Percentiles rank a stretch among this genome's conserved stretches.
Conservation (phyloP, 2,113 vertebrate species). For the Lichenostomus cassidix region DNA sequence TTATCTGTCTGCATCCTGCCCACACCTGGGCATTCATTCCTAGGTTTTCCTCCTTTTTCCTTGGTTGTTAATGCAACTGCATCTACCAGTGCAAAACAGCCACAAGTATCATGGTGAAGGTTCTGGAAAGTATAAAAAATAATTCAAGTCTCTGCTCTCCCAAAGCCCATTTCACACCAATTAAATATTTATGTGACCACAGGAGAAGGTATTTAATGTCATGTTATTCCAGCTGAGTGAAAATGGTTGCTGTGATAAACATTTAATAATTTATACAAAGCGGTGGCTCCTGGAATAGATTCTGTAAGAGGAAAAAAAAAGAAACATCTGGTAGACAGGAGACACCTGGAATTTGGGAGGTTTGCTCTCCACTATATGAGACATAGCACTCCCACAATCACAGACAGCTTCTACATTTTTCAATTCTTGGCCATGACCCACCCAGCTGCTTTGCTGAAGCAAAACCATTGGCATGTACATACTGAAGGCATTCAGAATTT, state of each 20-base stretch:
- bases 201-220: neutral
- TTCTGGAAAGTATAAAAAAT: neutral
- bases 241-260: neutral
- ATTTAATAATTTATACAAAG: neutral
- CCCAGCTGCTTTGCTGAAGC: neutral
- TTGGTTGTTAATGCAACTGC: neutral
- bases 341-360: neutral
- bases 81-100: neutral
- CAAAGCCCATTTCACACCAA: neutral
- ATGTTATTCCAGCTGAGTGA: neutral
- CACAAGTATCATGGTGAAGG: neutral
- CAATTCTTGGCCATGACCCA: neutral
- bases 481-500: neutral
- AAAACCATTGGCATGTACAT: neutral
- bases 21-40: neutral
- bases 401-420: neutral
- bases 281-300: neutral
- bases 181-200: neutral
- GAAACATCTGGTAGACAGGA: neutral
- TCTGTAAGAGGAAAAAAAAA: neutral
- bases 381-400: neutral
- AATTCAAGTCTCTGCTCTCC: neutral
- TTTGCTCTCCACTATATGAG: neutral
- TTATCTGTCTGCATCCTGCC: accelerated
- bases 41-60: neutral